These are phyloP conservation scores for Laodelphax striatellus DNA, from an alignment of 1,140 invertebrate species.

Conservation along the genomic window DNA sequence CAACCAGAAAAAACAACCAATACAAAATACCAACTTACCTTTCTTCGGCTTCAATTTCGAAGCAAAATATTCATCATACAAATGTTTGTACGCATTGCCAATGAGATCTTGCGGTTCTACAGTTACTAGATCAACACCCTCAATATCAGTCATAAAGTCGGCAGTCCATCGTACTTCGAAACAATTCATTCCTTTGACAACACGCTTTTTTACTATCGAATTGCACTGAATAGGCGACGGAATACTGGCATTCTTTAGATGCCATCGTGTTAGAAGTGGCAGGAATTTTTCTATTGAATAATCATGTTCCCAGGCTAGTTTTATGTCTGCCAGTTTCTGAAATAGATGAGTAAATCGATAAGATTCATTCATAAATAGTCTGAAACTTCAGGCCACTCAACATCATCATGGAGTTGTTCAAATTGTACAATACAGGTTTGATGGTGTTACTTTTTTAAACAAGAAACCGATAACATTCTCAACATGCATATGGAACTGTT, in stretches of 20 bases:
- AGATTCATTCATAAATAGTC: too few species aligned
- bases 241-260: conserved; percentile 33
- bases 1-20: too few species aligned
- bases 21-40: not conserved
- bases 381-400: too few species aligned
- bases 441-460: too few species aligned
- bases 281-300: conserved; percentile 68
- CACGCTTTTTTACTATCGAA: conserved; percentile 20
- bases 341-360: conserved; percentile 22
- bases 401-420: too few species aligned
- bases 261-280: conserved; percentile 62
- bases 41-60: conserved; percentile 13
- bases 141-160: conserved; percentile 32
- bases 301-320: conserved; percentile 59
- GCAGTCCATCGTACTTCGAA: conserved; percentile 28
- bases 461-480: too few species aligned
- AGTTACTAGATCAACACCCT: conserved; percentile 40
- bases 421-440: too few species aligned
- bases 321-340: conserved; percentile 48
- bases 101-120: conserved; percentile 55
- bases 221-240: conserved; percentile 13
- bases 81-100: conserved; percentile 47
- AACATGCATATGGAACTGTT: too few species aligned
- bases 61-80: conserved; percentile 44
- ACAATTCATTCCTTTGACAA: conserved; percentile 16